Base-by-base conservation (phyloP, 2,888 invertebrate genomes). In the Philereme transversata region DNA sequence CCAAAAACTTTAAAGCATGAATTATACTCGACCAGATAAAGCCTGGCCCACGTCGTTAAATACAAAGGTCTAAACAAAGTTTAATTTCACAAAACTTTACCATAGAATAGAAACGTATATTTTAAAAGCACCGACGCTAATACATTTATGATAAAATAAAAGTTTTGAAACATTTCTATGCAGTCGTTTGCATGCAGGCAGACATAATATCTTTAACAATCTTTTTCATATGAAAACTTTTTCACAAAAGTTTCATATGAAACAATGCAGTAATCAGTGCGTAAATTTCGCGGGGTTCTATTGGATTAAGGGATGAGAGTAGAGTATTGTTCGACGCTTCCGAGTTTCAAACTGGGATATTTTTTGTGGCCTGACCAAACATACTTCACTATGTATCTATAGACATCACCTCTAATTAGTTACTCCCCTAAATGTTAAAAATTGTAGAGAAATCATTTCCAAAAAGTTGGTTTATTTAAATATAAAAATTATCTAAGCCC, bases 181-280 rank as follows among this genome's bases (percentile, higher is more conserved):
- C 54, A 53, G 50, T 49, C 51, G 46, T 51, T 56, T 59, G 49
- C 44, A 63, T 56, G n/a, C n/a, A n/a, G n/a, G n/a, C n/a, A n/a
- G n/a, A 36, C 45, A 41, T 49, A 50, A 62, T 62, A 35, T 57
- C 50, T 54, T 48, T 8, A 54, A 44, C 33, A 47, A 51, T 58
- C 22, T 58, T 62, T 62, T 62, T 57, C 51, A 51, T 53, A 43
- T 41, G 48, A 55, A 51, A 56, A 45, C 48, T 56, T 59, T 60
- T 51, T 48, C 46, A 55, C 47, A 54, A 54, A 51, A 57, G 48
- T 62, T 57, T 51, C 10, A 36, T 22, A 11, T 52, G 46, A 72
- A 75, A 80, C 80, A 81, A 82, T 81, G 73, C 70, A 70, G 74
- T 81, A 78, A 77, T 79, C 78, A 78, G 75, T 67, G 67, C 64